Evolutionary conservation across 2,797 vertebrate genomes (phyloP), one percentile per base, ranked within the genome.

Genomic region (Gymnothorax reevesii): DNA sequence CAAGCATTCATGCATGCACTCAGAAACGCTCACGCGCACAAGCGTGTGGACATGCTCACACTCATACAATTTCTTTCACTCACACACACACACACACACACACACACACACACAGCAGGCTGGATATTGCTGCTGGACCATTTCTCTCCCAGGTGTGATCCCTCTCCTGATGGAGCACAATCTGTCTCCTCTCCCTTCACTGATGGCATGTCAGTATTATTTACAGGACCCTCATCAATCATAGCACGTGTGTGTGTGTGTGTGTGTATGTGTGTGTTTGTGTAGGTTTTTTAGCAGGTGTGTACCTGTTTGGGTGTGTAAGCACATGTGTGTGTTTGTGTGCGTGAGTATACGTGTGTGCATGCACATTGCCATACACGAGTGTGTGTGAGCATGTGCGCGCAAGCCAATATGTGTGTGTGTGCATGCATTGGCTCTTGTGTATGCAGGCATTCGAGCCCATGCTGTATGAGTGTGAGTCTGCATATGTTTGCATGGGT

Each of bases 191-290:
- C 88, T 89, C 88, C 79, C 90, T 66, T 66, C 62, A 66, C 62
- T n/a, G 88, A 92, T 86, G 87, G 91, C 85, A 3, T 91, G 89
- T 94, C 90, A 91, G 92, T 91, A 89, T 89, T 87, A 86, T 89
- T 93, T 89, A 83, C 80, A 64, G 22, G 49, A 73, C 62, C n/a
- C 22, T 85, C 8, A 84, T 91, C 90, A 93, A 91, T 90, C 90
- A 92, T 93, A 89, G 90, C 88, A 13, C 27, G 62, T 66, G 62
- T 22, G 62, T 6, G 22, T 64, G 62, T n/a, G 10, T 62, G 59
- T 13, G 62, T 64, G 62, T 64, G 62, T 22, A 4, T 64, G 62
- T 64, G 62, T 64, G 17, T 64, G 22, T 4, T 4, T 6, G 62
- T 66, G 4, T 66, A 12, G 1, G 59, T 62, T 12, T 62, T 12